Percentiles rank a stretch among this genome's conserved stretches.
These are phyloP conservation scores for Drosophila tani DNA, from an alignment of 1,140 invertebrate genomes.

Conservation along the genomic window DNA sequence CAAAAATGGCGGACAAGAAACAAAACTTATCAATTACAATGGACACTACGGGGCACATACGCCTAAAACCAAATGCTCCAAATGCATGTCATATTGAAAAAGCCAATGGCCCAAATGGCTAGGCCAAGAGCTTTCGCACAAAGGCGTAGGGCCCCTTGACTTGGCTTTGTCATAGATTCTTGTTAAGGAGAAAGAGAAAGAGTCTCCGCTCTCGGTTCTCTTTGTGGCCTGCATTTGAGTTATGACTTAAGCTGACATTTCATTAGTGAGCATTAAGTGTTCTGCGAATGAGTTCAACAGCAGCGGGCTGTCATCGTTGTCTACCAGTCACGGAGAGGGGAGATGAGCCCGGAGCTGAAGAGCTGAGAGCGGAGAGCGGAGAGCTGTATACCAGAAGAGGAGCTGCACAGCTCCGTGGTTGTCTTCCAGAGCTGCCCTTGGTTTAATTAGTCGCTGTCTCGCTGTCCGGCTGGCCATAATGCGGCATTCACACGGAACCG, in stretches of 20 bases:
- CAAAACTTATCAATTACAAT: slow-evolving; percentile 81
- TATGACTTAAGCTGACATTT: slow-evolving; percentile 85
- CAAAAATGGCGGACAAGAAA: slow-evolving; percentile 62
- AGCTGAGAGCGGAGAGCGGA: background rate
- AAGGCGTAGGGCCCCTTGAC: slow-evolving; percentile 20
- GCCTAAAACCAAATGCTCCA: slow-evolving; percentile 58
- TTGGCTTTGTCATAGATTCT: slow-evolving; percentile 30
- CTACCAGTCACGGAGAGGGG: background rate
- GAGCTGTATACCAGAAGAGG: background rate
- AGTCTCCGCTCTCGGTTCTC: slow-evolving; percentile 24
- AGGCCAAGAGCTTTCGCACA: slow-evolving; percentile 23
- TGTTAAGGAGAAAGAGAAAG: slow-evolving; percentile 5
- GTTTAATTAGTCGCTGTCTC: slow-evolving; percentile 56
- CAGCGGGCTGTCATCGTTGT: slow-evolving; percentile 42
- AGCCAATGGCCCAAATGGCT: slow-evolving; percentile 54
- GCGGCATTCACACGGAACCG: slow-evolving; percentile 53
- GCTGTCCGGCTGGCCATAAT: slow-evolving; percentile 45
- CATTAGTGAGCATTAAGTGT: slow-evolving; percentile 84
- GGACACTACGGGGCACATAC: slow-evolving; percentile 35
- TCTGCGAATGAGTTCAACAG: slow-evolving; percentile 78
- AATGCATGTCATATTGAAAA: slow-evolving; percentile 84
- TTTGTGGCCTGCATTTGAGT: slow-evolving; percentile 70
- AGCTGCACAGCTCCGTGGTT: slow-evolving; percentile 13
- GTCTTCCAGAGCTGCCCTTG: slow-evolving; percentile 32
- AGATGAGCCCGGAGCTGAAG: slow-evolving; percentile 11